These are phyloP conservation scores for Phrynosoma platyrhinos DNA, from an alignment of 2,113 vertebrate species.

Conservation along the genomic window DNA sequence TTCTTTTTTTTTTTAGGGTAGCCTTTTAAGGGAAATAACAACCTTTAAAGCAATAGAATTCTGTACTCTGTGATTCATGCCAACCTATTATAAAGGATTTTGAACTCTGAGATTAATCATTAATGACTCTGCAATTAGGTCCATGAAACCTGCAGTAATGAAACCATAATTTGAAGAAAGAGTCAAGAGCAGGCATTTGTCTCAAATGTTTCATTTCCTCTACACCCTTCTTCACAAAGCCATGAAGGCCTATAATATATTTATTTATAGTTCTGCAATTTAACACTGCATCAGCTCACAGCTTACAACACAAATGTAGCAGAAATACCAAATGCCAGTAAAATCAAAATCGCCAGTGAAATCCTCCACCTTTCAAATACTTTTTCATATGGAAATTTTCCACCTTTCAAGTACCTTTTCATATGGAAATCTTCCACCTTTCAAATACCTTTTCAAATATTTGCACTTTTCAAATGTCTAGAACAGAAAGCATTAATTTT, in stretches of 20 bases:
- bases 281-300: background rate
- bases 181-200: background rate
- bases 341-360: background rate
- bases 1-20: conserved; percentile 27
- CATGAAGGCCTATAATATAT: fast-evolving
- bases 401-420: too few species aligned
- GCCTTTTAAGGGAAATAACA: fast-evolving
- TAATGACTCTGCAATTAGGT: conserved; percentile 24
- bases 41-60: conserved; percentile 19
- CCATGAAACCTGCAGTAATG: background rate
- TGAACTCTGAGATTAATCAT: conserved; percentile 30
- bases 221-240: conserved; percentile 38
- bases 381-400: too few species aligned
- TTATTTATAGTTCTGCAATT: background rate
- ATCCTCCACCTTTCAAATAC: background rate
- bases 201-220: conserved; percentile 28
- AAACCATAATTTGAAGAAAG: conserved; percentile 30
- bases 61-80: conserved; percentile 39
- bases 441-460: too few species aligned
- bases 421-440: too few species aligned
- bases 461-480: background rate
- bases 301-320: background rate
- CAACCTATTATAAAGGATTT: conserved; percentile 33
- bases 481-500: background rate
- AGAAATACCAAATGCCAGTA: background rate